phyloP scores from a whole-genome alignment of 92 coral and sea anemone genomes.

The Paragorgia papillata region DNA sequence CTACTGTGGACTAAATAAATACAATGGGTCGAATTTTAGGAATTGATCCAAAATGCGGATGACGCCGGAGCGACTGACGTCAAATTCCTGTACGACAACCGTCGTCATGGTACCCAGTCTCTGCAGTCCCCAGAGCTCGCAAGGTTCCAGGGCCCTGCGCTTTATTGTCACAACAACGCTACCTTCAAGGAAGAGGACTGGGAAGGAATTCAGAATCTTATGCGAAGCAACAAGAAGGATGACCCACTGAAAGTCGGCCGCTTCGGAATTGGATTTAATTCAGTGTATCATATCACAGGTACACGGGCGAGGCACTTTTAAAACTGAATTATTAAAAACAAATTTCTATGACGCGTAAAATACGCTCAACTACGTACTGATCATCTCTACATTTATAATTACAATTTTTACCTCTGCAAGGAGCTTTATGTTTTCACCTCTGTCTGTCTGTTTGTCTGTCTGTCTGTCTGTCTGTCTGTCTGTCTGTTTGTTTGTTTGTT shows the following conservation, averaged over 20 bases:
- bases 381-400: too few species aligned
- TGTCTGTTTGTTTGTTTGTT: too few species aligned
- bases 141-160: conserved; percentile 96
- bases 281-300: conserved; percentile 97
- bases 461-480: too few species aligned
- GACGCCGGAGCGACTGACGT: conserved; percentile 99
- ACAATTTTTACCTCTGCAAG: too few species aligned
- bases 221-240: conserved; percentile 93
- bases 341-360: too few species aligned
- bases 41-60: conserved; percentile 96
- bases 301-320: too few species aligned
- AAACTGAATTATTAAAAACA: too few species aligned
- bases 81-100: conserved; percentile 77
- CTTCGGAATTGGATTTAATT: conserved; percentile 93
- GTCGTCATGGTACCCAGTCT: conserved; percentile 74
- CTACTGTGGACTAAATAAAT: too few species aligned
- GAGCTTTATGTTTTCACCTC: too few species aligned
- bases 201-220: conserved; percentile 92
- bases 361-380: too few species aligned
- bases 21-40: too few species aligned
- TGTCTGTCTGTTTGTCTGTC: too few species aligned
- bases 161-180: conserved; percentile 89
- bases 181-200: conserved; percentile 87
- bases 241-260: conserved; percentile 94
- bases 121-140: conserved; percentile 77